A percentile compares a stretch with the other conserved stretches of the same genome.
Evolutionary conservation across 2,888 invertebrate genomes (phyloP).

Genomic region (Lymantria monacha): DNA sequence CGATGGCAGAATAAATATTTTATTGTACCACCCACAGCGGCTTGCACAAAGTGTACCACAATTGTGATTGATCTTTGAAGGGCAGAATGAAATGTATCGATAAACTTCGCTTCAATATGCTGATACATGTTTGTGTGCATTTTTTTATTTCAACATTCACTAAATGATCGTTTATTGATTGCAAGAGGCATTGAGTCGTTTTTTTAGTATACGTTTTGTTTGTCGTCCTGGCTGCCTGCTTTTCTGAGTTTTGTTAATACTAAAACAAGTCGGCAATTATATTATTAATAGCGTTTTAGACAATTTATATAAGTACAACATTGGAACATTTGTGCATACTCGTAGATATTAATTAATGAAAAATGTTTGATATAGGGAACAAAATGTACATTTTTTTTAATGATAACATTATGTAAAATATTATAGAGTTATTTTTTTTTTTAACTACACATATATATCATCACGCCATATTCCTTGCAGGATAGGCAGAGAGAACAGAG

Average conservation of each 20-base stretch:
- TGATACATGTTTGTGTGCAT: slow-evolving; percentile 10
- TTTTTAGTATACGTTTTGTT: not conserved
- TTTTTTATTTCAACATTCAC: slow-evolving; percentile 26
- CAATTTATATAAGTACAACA: too few relatives aligned
- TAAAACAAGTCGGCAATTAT: too few relatives aligned
- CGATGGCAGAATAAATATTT: slow-evolving; percentile 75
- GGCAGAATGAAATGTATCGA: slow-evolving; percentile 55
- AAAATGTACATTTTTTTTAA: too few relatives aligned
- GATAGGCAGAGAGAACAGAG: too few relatives aligned
- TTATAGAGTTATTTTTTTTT: too few relatives aligned
- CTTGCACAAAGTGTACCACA: slow-evolving; percentile 52
- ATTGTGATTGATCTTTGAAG: slow-evolving; percentile 73
- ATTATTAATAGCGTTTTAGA: too few relatives aligned
- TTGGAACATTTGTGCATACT: too few relatives aligned
- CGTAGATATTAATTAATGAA: too few relatives aligned
- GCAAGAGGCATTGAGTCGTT: slow-evolving; percentile 6
- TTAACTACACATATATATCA: too few relatives aligned
- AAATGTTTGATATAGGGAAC: too few relatives aligned
- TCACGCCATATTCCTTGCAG: too few relatives aligned
- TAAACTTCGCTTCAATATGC: slow-evolving; percentile 23
- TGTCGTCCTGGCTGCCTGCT: not conserved
- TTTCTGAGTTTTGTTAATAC: not conserved
- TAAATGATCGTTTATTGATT: slow-evolving; percentile 35
- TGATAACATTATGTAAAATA: too few relatives aligned
- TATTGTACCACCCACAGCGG: slow-evolving; percentile 74